Percentiles rank a stretch among this genome's conserved stretches.
Conservation (phyloP, 2,888 invertebrate species). For the Tricholauxania praeusta region DNA sequence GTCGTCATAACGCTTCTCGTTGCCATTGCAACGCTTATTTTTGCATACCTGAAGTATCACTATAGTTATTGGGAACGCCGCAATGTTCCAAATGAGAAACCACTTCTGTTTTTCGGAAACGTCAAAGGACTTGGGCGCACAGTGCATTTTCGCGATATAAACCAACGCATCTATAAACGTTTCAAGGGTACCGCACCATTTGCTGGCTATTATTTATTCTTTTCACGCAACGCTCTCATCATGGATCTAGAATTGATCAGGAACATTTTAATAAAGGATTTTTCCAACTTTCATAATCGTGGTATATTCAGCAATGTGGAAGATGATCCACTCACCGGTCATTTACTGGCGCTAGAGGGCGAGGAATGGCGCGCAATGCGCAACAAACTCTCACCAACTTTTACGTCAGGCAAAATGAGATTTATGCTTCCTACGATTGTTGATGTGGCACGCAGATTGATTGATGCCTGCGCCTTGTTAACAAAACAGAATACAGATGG, state of each 20-base stretch:
- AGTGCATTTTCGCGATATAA: conserved; percentile 50
- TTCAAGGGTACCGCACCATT: conserved; percentile 51
- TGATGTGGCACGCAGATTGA: conserved; percentile 34
- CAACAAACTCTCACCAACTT: conserved; percentile 68
- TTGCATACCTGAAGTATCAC: conserved; percentile 17
- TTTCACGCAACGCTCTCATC: conserved; percentile 43
- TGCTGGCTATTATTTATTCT: conserved; percentile 52
- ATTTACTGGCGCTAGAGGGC: conserved; percentile 63
- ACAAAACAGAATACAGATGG: conserved; percentile 53
- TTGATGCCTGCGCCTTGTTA: conserved; percentile 49
- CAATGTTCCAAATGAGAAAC: conserved; percentile 51
- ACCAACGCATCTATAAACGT: conserved; percentile 33
- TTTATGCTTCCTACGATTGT: conserved; percentile 62
- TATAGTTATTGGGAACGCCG: conserved; percentile 53
- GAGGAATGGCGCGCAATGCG: conserved; percentile 68
- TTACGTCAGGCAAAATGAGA: conserved; percentile 70
- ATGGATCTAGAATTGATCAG: conserved; percentile 54
- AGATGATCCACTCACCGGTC: conserved; percentile 61
- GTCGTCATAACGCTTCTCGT: background rate
- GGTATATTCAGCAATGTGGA: conserved; percentile 52
- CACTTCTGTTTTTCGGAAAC: conserved; percentile 51
- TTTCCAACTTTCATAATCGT: conserved; percentile 53
- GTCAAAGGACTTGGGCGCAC: conserved; percentile 50
- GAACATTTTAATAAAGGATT: conserved; percentile 55
- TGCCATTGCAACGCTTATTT: background rate